Base-by-base conservation (phyloP, 2,797 vertebrate species). In the Rhynchotus rufescens region DNA sequence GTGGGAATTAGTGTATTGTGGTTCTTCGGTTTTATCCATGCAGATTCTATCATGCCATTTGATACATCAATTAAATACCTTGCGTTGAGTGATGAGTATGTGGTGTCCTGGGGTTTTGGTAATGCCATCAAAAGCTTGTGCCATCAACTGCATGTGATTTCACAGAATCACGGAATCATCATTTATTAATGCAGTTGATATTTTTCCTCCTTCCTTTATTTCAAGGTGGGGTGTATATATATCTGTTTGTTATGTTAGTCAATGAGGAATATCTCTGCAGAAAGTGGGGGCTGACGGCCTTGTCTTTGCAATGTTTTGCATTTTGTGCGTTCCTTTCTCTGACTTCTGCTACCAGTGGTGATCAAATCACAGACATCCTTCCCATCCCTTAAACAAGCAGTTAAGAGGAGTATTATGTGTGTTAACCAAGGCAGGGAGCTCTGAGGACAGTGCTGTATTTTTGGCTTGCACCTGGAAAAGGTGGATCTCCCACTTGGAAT, bases 401-500 rank as follows among this genome's bases (percentile, higher is more conserved):
- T 28, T 49, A 28, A 73, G 75, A 36, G 45, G 38, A 6, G 23
- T 28, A 19, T 86, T 78, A 10, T 1, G 3, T 30, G 10, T 44
- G 9, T 44, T 84, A 64, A n/a, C 22, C 61, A n/a, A 34, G 22
- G 11, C 28, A 62, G 36, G 68, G 4, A 44, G 64, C 32, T 8
- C 80, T 42, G 49, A 38, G 15, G 45, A 69, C 1, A 2, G 38
- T 28, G 32, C 45, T 90, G 12, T 3, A 2, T 5, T 92, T 84
- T 61, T 30, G 60, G 40, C 74, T 68, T 47, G 44, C 0, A 0
- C 21, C 16, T 45, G 49, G 10, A 75, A 22, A 40, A 61, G 15
- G 10, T 57, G 60, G 4, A 7, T 86, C 6, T 42, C 7, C 25
- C 26, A 15, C 42, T 36, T 68, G 51, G n/a, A 0, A 0, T 42